Conservation (phyloP, 2,888 invertebrate genomes). For the Dryomyza anilis region DNA sequence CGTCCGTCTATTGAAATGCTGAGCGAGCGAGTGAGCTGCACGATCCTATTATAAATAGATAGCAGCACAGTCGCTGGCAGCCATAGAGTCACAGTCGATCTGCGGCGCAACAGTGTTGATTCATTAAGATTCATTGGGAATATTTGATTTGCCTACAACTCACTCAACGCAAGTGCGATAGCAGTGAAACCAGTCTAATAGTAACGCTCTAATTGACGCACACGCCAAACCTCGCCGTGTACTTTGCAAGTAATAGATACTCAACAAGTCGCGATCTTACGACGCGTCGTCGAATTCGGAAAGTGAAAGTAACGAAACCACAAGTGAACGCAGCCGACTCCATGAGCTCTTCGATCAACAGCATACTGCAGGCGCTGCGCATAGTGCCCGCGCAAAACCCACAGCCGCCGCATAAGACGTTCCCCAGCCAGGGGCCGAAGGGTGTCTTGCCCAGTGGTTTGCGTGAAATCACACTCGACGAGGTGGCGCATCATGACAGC, state of each 20-base stretch:
- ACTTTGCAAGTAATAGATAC: background rate
- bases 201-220: slow-evolving; percentile 1
- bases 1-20: background rate
- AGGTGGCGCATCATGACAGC: slow-evolving; percentile 78
- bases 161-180: background rate
- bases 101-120: background rate
- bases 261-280: too few relatives aligned
- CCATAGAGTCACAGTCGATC: background rate
- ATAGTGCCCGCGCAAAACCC: slow-evolving; percentile 35
- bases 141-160: background rate
- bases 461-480: slow-evolving; percentile 68
- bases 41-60: background rate
- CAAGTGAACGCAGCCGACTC: slow-evolving; percentile 9
- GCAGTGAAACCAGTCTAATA: background rate
- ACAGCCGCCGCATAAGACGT: slow-evolving; percentile 26
- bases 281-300: slow-evolving; percentile 5
- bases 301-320: slow-evolving; percentile 13
- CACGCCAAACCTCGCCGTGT: background rate
- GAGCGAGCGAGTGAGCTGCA: background rate
- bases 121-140: background rate
- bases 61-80: background rate
- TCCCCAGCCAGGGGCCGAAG: slow-evolving; percentile 1
- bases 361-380: slow-evolving; percentile 48
- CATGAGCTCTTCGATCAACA: slow-evolving; percentile 50
- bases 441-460: slow-evolving; percentile 31